Base-by-base conservation (phyloP, 2,888 invertebrate species). In the Oscheius sp. region DNA sequence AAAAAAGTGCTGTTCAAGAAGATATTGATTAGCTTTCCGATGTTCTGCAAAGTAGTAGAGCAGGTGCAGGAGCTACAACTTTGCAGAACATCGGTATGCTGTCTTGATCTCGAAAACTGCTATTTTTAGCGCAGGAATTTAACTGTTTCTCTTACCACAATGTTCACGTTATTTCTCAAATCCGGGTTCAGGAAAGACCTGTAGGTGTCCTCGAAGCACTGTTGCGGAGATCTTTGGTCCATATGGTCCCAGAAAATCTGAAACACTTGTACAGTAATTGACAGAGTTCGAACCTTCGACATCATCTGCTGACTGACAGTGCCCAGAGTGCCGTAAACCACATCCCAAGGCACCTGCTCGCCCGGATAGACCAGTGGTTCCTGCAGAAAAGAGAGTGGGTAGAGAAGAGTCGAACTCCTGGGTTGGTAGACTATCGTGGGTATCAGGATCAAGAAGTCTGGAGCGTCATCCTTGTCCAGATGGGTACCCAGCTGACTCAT, bases 321-420 rank as follows among this genome's bases (percentile, higher is more conserved):
- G 10, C 79, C 82, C n/a, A 80, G 72, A 75, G 76, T 79, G 13
- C 79, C 78, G 57, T 79, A 82, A 10, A 82, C 63, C 21, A 74
- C 71, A 68, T 80, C 79, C 78, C 76, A 76, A 0, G 82, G 82
- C 21, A 77, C 72, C 10, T 78, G 74, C 35, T 78, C 75, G 47
- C 79, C 79, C 5, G 82, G 82, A 7, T 72, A 29, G 37, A 75
- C 72, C 21, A 82, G 71, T 4, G 82, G 80, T 50, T 74, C 77
- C 75, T 82, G 78, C 3, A 82, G 75, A 70, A 80, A 80, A 9
- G 82, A 75, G 29, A 82, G 70, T 0, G 82, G 82, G 29, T 80
- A 74, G 1, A 77, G 63, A 13, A 75, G 35, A 48, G 63, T 58
- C 10, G 66, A 74, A 7, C 77, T 53, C 35, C 78, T 75, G 7